Evolutionary conservation across 2,797 vertebrate species (phyloP).

Genomic region (Spinus pinus): DNA sequence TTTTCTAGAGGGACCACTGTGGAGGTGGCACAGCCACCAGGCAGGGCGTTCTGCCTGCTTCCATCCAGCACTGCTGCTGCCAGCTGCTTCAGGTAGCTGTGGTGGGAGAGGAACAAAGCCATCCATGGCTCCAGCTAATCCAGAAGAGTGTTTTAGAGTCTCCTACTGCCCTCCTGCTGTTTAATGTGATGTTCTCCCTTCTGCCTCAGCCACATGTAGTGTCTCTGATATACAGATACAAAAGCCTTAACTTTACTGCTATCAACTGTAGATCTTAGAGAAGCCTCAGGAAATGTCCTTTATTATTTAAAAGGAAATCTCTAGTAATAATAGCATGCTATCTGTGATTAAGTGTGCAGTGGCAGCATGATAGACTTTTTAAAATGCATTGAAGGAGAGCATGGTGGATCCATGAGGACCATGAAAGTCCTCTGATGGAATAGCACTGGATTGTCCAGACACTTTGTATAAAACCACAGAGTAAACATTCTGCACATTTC

Average conservation of each 20-base stretch:
- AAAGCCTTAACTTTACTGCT: background rate
- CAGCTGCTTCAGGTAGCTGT: background rate
- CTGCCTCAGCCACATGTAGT: background rate
- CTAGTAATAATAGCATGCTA: background rate
- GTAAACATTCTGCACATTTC: background rate
- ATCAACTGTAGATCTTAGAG: background rate
- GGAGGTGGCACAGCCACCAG: background rate
- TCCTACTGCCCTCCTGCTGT: accelerated
- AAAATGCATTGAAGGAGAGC: background rate
- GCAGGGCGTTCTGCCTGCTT: background rate
- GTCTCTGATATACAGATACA: background rate
- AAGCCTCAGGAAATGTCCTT: background rate
- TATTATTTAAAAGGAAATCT: background rate
- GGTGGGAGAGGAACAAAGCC: background rate
- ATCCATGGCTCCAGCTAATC: background rate
- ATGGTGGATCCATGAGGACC: background rate
- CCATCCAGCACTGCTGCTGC: accelerated
- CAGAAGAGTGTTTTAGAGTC: background rate
- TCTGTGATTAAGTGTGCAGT: background rate
- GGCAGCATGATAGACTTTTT: background rate
- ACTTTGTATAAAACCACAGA: background rate
- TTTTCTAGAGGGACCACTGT: background rate
- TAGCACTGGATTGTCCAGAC: background rate
- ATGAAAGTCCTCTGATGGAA: background rate
- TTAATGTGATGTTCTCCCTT: background rate